Conservation (phyloP, 2,888 invertebrate genomes). For the Copidosoma aretas region DNA sequence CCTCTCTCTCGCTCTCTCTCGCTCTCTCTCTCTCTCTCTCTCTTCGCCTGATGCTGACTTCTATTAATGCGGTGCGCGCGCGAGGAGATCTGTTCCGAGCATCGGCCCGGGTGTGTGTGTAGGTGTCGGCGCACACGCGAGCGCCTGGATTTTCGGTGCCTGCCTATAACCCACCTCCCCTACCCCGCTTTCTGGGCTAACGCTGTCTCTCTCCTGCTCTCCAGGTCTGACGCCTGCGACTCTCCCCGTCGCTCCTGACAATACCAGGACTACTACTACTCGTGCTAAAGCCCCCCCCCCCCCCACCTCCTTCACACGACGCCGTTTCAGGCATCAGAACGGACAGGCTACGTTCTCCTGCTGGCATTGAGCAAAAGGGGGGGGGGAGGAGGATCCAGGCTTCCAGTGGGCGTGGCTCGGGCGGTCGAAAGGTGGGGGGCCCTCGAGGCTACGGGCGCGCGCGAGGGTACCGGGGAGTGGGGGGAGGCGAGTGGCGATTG, state of each 20-base stretch:
- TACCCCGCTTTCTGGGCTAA: not conserved
- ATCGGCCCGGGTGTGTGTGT: too few relatives aligned
- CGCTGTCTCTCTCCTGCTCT: slow-evolving; percentile 6
- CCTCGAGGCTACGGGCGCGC: slow-evolving; percentile 48
- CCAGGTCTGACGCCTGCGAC: not conserved
- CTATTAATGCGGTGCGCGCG: too few relatives aligned
- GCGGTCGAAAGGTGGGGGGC: slow-evolving; percentile 7
- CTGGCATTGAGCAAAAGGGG: not conserved
- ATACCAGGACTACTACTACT: not conserved
- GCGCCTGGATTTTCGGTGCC: not conserved
- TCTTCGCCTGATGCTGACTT: slow-evolving; percentile 10
- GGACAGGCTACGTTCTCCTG: too few relatives aligned
- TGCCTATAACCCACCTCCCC: not conserved
- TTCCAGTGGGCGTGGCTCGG: slow-evolving; percentile 44
- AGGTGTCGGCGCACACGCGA: too few relatives aligned
- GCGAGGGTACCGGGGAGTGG: slow-evolving; percentile 51
- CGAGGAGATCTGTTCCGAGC: too few relatives aligned
- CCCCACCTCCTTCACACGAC: too few relatives aligned
- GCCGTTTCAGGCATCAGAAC: slow-evolving; percentile 2
- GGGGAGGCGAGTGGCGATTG: slow-evolving; percentile 38
- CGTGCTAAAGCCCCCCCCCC: not conserved
- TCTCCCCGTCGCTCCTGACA: slow-evolving; percentile 32
- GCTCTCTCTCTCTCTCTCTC: slow-evolving; percentile 41
- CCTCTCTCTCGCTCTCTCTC: slow-evolving; percentile 40
- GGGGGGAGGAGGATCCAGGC: slow-evolving; percentile 37